Evolutionary conservation across 2,888 invertebrate genomes (phyloP).

Genomic region (Seira sanloemensis): DNA sequence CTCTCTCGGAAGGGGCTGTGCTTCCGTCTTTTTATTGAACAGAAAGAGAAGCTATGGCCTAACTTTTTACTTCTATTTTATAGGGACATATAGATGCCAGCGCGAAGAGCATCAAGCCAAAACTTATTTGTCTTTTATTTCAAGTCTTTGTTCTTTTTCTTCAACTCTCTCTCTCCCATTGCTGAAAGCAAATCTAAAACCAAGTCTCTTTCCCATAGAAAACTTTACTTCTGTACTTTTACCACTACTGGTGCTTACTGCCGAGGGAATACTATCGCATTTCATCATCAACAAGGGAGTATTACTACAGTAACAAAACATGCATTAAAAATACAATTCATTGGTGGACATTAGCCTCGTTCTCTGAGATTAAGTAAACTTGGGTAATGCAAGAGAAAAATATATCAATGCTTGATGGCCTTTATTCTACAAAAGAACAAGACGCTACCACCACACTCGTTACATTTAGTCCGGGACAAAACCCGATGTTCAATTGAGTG

Average conservation of each 20-base stretch:
- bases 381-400: no score
- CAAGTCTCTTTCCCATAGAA: not conserved
- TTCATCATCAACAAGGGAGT: slow-evolving; percentile 46
- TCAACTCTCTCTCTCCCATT: not conserved
- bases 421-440: no score
- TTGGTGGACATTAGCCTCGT: not conserved
- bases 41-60: not conserved
- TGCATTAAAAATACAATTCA: not conserved
- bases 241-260: not conserved
- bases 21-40: slow-evolving; percentile 17
- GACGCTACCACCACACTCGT: no score
- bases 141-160: not conserved
- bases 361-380: no score
- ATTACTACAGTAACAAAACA: not conserved
- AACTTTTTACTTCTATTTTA: not conserved
- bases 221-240: not conserved
- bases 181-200: not conserved
- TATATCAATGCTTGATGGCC: no score
- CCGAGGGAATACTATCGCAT: slow-evolving; percentile 28
- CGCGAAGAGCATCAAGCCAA: not conserved
- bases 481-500: no score
- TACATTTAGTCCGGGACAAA: no score
- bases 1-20: not conserved
- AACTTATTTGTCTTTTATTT: slow-evolving; percentile 7
- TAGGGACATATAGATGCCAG: not conserved